A percentile compares a stretch with the other conserved stretches of the same genome.
These are phyloP conservation scores for Eudyptes chrysolophus DNA, from an alignment of 2,113 vertebrate genomes.

Conservation along the genomic window DNA sequence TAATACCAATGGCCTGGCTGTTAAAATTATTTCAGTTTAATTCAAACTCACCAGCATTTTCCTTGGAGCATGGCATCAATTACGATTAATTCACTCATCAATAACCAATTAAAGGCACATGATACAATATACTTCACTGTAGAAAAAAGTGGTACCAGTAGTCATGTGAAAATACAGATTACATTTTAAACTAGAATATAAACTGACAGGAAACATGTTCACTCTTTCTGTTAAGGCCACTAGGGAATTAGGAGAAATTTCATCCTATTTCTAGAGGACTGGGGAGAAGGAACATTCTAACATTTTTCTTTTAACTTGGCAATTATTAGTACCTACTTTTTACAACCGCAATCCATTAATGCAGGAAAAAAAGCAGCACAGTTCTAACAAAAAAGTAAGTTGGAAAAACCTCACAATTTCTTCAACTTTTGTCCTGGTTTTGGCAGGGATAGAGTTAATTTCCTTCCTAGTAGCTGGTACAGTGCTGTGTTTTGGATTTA, in stretches of 20 bases:
- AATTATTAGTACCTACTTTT: not conserved
- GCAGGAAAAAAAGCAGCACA: not conserved
- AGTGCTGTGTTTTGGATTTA: too few relatives aligned
- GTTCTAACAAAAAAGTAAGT: not conserved
- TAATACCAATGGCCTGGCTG: not conserved
- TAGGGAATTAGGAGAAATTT: not conserved
- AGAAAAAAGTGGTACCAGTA: not conserved
- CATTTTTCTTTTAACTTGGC: not conserved
- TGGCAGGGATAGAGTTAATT: too few relatives aligned
- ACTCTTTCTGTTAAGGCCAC: not conserved
- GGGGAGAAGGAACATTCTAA: not conserved
- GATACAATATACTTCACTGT: not conserved
- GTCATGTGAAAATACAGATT: not conserved
- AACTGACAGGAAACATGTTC: not conserved
- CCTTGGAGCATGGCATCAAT: not conserved
- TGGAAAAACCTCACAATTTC: not conserved
- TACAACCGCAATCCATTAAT: not conserved
- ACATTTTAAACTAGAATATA: not conserved
- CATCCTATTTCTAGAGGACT: not conserved
- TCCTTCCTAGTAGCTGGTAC: too few relatives aligned
- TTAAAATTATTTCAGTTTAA: not conserved
- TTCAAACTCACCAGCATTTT: not conserved
- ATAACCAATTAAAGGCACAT: conserved; percentile 6
- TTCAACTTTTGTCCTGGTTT: not conserved
- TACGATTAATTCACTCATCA: not conserved